Evolutionary conservation across 2,113 vertebrate species (phyloP).

Genomic region (Ammospiza nelsoni): DNA sequence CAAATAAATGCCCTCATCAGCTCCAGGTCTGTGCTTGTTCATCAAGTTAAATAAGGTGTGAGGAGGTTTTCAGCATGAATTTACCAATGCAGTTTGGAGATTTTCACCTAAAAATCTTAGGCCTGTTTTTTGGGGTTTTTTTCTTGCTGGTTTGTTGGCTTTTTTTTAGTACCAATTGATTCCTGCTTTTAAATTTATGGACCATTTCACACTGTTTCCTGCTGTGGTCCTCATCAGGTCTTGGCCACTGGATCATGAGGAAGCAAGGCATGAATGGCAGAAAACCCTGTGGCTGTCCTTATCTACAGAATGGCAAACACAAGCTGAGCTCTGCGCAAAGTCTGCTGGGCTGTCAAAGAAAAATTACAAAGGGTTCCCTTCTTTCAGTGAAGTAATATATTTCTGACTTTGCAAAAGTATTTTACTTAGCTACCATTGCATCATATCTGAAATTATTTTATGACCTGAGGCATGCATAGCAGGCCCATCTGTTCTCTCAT

Average conservation of each 20-base stretch:
- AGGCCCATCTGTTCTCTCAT: slow-evolving; percentile 74
- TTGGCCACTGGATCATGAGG: slow-evolving; percentile 69
- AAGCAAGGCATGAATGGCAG: slow-evolving; percentile 82
- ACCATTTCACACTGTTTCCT: slow-evolving; percentile 77
- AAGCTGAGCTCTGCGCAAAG: slow-evolving; percentile 64
- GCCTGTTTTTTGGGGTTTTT: not conserved
- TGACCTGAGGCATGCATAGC: slow-evolving; percentile 66
- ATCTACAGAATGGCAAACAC: slow-evolving; percentile 78
- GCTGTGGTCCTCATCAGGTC: slow-evolving; percentile 77
- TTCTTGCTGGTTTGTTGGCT: not conserved
- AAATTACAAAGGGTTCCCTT: slow-evolving; percentile 64
- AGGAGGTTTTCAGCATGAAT: not conserved
- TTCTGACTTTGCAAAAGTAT: slow-evolving; percentile 72
- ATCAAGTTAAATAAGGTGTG: not conserved
- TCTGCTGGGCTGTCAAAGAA: slow-evolving; percentile 63
- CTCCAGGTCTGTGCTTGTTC: not conserved
- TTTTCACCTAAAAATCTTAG: slow-evolving; percentile 19
- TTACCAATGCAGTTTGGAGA: slow-evolving; percentile 24
- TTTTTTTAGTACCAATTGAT: slow-evolving; percentile 73
- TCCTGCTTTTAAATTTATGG: slow-evolving; percentile 81
- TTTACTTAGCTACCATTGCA: slow-evolving; percentile 70
- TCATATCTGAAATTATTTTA: slow-evolving; percentile 77
- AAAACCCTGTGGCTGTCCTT: slow-evolving; percentile 80
- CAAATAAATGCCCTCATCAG: not conserved
- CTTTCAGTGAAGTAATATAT: slow-evolving; percentile 70